Evolutionary conservation across 2,113 vertebrate genomes (phyloP).

Genomic region (Psittacula cyanocephala): DNA sequence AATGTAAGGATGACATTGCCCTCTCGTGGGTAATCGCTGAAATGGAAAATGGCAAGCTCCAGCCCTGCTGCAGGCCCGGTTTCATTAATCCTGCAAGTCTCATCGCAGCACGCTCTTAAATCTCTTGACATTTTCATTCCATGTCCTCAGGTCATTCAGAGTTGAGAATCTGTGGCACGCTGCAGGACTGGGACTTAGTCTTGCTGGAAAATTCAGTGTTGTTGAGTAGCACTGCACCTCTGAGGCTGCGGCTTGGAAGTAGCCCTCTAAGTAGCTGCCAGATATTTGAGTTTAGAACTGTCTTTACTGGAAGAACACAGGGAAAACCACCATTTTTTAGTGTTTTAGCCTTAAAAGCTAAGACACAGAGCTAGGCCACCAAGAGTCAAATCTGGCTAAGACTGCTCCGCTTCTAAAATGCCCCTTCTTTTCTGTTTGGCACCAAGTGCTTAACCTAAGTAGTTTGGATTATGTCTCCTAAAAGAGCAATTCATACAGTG

Average conservation of each 20-base stretch:
- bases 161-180: neutral
- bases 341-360: neutral
- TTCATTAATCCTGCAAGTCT: neutral
- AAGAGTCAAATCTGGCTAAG: neutral
- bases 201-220: neutral
- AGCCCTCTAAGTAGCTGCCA: neutral
- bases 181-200: neutral
- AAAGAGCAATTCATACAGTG: neutral
- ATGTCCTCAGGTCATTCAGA: neutral
- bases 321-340: neutral
- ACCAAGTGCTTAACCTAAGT: neutral
- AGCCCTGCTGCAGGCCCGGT: neutral
- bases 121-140: neutral
- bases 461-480: neutral
- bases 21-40: conserved; percentile 50
- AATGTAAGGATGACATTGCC: conserved; percentile 46
- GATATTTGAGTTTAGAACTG: neutral
- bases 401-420: neutral
- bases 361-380: neutral
- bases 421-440: neutral
- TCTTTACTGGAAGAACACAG: neutral
- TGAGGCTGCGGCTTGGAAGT: neutral
- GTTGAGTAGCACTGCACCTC: neutral
- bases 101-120: neutral
- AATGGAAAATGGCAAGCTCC: neutral